phyloP scores from a whole-genome alignment of 2,113 vertebrate species.

The Chlamydotis undulata region DNA sequence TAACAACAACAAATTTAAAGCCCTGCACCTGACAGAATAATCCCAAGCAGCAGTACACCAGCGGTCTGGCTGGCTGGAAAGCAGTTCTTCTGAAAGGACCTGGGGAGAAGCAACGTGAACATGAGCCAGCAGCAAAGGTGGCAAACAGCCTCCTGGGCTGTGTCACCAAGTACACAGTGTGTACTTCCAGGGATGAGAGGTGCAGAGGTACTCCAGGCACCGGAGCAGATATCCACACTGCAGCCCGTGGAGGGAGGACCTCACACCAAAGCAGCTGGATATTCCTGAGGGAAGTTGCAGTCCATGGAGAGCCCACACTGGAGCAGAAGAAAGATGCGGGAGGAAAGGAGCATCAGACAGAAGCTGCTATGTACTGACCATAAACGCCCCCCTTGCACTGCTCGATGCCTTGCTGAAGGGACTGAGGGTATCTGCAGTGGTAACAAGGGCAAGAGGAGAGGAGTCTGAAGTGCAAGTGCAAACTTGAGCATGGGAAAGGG shows the following conservation, averaged over 20 bases:
- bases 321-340: background rate
- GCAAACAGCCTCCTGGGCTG: background rate
- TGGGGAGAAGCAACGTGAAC: background rate
- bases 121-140: background rate
- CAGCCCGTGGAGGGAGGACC: background rate
- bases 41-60: background rate
- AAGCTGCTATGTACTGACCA: background rate
- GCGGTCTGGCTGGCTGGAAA: background rate
- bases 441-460: background rate
- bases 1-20: background rate
- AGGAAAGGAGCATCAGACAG: background rate
- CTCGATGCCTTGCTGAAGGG: background rate
- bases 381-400: accelerated
- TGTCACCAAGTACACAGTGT: background rate
- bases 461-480: background rate
- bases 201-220: background rate
- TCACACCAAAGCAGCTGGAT: background rate
- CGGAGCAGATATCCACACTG: too few relatives aligned
- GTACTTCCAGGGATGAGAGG: background rate
- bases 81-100: background rate
- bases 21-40: background rate
- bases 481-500: background rate
- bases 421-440: too few relatives aligned
- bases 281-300: background rate
- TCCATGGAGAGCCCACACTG: background rate